These are phyloP conservation scores for Drosophila burlai DNA, from an alignment of 1,140 invertebrate species.

Conservation along the genomic window DNA sequence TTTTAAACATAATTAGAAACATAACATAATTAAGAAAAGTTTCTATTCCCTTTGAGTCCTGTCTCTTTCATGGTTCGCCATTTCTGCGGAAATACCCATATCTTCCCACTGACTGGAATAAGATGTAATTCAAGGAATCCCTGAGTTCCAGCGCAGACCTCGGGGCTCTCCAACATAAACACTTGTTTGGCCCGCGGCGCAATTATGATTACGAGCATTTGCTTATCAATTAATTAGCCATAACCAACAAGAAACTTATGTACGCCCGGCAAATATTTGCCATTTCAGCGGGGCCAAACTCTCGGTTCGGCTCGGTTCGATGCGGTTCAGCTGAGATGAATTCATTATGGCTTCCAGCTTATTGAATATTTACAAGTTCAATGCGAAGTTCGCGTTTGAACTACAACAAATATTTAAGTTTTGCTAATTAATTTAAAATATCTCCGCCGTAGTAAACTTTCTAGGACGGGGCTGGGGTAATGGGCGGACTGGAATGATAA, in stretches of 20 bases:
- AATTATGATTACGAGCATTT: slow-evolving; percentile 70
- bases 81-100: not conserved
- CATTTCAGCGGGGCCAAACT: slow-evolving; percentile 36
- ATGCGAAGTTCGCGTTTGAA: slow-evolving; percentile 76
- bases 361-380: slow-evolving; percentile 77
- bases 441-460: slow-evolving; percentile 41
- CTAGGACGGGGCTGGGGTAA: not conserved
- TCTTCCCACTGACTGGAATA: not conserved
- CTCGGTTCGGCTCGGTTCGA: slow-evolving; percentile 4
- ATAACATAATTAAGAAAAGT: not conserved
- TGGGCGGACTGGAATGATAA: slow-evolving; percentile 8
- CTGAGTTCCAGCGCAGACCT: not conserved
- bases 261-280: slow-evolving; percentile 67
- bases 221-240: slow-evolving; percentile 82
- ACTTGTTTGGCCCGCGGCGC: slow-evolving; percentile 32
- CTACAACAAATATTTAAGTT: slow-evolving; percentile 78
- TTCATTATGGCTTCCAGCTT: slow-evolving; percentile 33
- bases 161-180: slow-evolving; percentile 19
- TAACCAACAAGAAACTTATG: slow-evolving; percentile 72
- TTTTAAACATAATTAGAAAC: not conserved
- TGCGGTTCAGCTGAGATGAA: slow-evolving; percentile 35
- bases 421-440: slow-evolving; percentile 79
- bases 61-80: not conserved
- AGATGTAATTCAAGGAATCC: not conserved
- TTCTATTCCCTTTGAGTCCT: not conserved